Evolutionary conservation across 2,797 vertebrate genomes (phyloP).

Genomic region (Poecilia picta): DNA sequence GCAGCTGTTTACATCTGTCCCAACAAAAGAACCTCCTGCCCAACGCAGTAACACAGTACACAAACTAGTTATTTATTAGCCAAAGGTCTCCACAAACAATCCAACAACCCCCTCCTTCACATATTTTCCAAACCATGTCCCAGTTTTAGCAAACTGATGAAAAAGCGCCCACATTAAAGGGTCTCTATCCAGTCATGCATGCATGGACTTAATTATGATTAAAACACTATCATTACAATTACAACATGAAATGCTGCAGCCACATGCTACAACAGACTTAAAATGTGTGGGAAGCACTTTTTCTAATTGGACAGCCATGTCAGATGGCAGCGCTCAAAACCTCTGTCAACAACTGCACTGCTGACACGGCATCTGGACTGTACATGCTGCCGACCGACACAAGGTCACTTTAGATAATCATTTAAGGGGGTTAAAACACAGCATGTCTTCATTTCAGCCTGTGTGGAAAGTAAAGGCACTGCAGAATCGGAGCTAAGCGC

Average conservation of each 20-base stretch:
- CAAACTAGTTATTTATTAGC: constrained; percentile 69
- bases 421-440: constrained; percentile 37
- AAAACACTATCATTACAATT: constrained; percentile 69
- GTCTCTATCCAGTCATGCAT: constrained; percentile 59
- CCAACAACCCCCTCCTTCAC: background rate
- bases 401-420: constrained; percentile 77
- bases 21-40: constrained; percentile 60
- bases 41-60: constrained; percentile 18
- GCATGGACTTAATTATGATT: constrained; percentile 72
- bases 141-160: constrained; percentile 57
- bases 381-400: constrained; percentile 26
- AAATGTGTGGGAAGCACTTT: constrained; percentile 69
- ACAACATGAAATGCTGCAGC: constrained; percentile 48
- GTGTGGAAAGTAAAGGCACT: background rate
- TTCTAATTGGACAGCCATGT: constrained; percentile 75
- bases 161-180: constrained; percentile 47
- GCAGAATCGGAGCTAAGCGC: background rate
- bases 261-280: constrained; percentile 63
- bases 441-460: constrained; percentile 25
- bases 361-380: constrained; percentile 72
- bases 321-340: constrained; percentile 76
- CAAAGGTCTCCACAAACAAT: constrained; percentile 38
- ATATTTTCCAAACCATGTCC: constrained; percentile 50
- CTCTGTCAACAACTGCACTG: constrained; percentile 76
- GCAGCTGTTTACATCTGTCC: constrained; percentile 63